These are phyloP conservation scores for Drosophila nigritarsus DNA, from an alignment of 2,888 invertebrate species.

Conservation along the genomic window DNA sequence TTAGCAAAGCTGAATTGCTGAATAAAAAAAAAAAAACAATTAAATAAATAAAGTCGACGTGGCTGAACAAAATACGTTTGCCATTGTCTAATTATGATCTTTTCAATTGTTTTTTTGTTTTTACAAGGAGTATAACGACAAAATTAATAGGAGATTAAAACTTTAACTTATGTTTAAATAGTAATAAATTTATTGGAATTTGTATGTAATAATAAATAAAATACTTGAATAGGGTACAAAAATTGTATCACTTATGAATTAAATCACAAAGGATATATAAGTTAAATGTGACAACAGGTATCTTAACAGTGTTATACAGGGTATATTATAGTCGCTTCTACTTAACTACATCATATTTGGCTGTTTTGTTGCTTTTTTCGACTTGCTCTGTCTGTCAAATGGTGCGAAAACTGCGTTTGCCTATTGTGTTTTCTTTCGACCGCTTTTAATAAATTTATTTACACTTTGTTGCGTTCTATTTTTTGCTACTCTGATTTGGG, in stretches of 20 bases:
- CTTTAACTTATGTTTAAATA: no score
- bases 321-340: slow-evolving; percentile 3
- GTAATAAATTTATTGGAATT: accelerated
- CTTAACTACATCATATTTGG: neutral
- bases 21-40: slow-evolving; percentile 44
- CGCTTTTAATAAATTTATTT: slow-evolving; percentile 72
- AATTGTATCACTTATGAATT: neutral
- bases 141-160: neutral
- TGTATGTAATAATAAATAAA: neutral
- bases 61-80: slow-evolving; percentile 52
- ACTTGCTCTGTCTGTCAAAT: slow-evolving; percentile 44
- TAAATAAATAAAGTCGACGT: slow-evolving; percentile 45
- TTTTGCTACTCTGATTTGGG: slow-evolving; percentile 52
- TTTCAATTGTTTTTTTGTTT: slow-evolving; percentile 33
- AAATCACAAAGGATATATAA: neutral
- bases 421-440: slow-evolving; percentile 40
- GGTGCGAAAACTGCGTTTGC: slow-evolving; percentile 66
- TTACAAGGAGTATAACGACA: neutral
- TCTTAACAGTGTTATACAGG: neutral
- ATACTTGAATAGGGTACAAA: neutral
- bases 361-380: slow-evolving; percentile 17
- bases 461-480: slow-evolving; percentile 71
- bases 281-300: neutral
- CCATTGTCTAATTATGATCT: slow-evolving; percentile 59
- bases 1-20: slow-evolving; percentile 17